Evolutionary conservation across 2,888 invertebrate genomes (phyloP), one percentile per base, ranked within the genome.

Genomic region (Dasypolia templi): DNA sequence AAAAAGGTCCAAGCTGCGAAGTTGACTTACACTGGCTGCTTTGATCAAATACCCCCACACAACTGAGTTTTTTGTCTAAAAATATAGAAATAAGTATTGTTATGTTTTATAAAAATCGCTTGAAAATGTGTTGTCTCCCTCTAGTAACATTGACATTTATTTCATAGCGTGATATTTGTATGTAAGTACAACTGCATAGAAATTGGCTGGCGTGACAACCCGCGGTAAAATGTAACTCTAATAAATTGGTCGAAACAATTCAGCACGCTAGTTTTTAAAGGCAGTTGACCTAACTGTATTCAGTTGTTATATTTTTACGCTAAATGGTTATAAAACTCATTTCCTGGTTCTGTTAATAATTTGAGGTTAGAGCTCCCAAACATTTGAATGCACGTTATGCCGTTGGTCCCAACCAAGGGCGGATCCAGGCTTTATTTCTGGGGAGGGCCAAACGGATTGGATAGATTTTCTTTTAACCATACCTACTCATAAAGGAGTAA

Each of bases 201-300:
- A 78, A 82, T 81, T 85, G 68, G 72, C 26, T 82, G 55, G 72
- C 83, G 74, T 82, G 83, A 42, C 69, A 82, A 51, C 22, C 39
- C 17, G 35, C 74, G 46, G 79, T 84, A 79, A 79, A 81, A 79
- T 77, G 74, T 67, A 75, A 68, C 55, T 67, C 32, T 63, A 72
- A 72, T 82, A 77, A 82, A 72, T 79, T 82, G 72, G 62, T 32
- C 65, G 72, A 68, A 76, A 75, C 69, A 63, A 64, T 77, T 29
- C 61, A 58, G 46, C 83, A 82, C 76, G 74, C 73, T 69, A 75
- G 42, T 59, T 81, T 82, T 74, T 69, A 61, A 29, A 75, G 51
- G 51, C 72, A 70, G 29, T 77, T 75, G 75, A 79, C 84, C 76
- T 84, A 73, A 81, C 73, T 74, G 66, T 78, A n/a, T 56, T 66